These are phyloP conservation scores for Calypte anna DNA, from an alignment of 2,113 vertebrate species.

Conservation along the genomic window DNA sequence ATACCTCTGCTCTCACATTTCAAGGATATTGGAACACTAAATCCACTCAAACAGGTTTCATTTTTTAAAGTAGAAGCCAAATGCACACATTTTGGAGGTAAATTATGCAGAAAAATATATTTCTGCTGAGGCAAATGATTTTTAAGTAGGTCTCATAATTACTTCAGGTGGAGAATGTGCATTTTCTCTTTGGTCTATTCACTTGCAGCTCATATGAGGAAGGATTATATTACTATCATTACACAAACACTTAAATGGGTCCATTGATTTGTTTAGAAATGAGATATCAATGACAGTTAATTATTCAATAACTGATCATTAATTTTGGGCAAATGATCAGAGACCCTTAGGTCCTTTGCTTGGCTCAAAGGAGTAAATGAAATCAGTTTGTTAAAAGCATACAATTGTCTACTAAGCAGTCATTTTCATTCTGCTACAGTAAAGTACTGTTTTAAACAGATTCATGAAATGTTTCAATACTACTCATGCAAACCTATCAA, in stretches of 20 bases:
- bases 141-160: constrained; percentile 61
- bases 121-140: constrained; percentile 64
- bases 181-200: constrained; percentile 71
- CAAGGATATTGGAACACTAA: background rate
- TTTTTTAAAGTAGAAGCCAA: constrained; percentile 28
- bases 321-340: constrained; percentile 72
- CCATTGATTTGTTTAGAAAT: constrained; percentile 77
- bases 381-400: constrained; percentile 54
- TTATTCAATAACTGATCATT: constrained; percentile 82
- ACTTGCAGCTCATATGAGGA: constrained; percentile 70
- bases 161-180: constrained; percentile 4
- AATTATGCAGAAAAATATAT: constrained; percentile 65
- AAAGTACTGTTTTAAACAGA: constrained; percentile 55
- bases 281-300: constrained; percentile 76
- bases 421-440: constrained; percentile 53
- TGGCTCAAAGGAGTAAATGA: constrained; percentile 29
- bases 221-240: constrained; percentile 77
- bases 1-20: background rate
- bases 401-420: constrained; percentile 4
- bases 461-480: constrained; percentile 57
- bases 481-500: constrained; percentile 45
- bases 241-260: constrained; percentile 80
- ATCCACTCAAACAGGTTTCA: background rate
- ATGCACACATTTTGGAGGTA: constrained; percentile 30
- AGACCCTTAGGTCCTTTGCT: constrained; percentile 51